Conservation (phyloP, 1,140 invertebrate genomes). For the Polyergus mexicanus region DNA sequence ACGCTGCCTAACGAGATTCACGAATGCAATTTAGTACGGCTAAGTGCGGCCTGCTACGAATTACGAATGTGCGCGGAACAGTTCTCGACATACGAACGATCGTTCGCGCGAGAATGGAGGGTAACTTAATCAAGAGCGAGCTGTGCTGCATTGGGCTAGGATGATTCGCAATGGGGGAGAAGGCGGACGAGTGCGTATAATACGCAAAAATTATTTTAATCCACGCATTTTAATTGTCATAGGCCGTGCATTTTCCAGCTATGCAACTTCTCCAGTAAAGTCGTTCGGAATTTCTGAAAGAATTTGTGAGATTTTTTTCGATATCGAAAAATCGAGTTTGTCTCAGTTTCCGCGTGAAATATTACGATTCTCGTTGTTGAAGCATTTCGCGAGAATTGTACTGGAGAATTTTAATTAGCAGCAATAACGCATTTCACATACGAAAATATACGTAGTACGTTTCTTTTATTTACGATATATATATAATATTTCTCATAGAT, state of each 20-base stretch:
- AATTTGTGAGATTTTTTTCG: constrained; percentile 23
- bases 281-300: neutral
- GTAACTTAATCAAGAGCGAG: constrained; percentile 70
- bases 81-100: constrained; percentile 49
- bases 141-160: constrained; percentile 37
- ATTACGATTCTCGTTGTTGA: constrained; percentile 12
- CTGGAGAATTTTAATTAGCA: constrained; percentile 54
- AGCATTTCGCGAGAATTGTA: constrained; percentile 27
- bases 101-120: constrained; percentile 62
- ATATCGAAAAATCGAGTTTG: constrained; percentile 8
- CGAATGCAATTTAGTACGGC: constrained; percentile 71
- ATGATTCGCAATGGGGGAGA: constrained; percentile 42
- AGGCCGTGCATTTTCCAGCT: constrained; percentile 4
- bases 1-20: constrained; percentile 72
- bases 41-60: constrained; percentile 71
- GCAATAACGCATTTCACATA: constrained; percentile 28
- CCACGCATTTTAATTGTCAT: constrained; percentile 38
- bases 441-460: constrained; percentile 21
- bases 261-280: neutral
- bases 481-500: constrained; percentile 23
- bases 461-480: constrained; percentile 27
- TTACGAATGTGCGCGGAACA: constrained; percentile 69
- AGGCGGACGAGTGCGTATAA: constrained; percentile 30
- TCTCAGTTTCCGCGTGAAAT: neutral
- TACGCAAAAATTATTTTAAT: constrained; percentile 57